A percentile compares a stretch with the other conserved stretches of the same genome.
These are phyloP conservation scores for Cheumatopsyche charites DNA, from an alignment of 1,140 invertebrate species.

Conservation along the genomic window DNA sequence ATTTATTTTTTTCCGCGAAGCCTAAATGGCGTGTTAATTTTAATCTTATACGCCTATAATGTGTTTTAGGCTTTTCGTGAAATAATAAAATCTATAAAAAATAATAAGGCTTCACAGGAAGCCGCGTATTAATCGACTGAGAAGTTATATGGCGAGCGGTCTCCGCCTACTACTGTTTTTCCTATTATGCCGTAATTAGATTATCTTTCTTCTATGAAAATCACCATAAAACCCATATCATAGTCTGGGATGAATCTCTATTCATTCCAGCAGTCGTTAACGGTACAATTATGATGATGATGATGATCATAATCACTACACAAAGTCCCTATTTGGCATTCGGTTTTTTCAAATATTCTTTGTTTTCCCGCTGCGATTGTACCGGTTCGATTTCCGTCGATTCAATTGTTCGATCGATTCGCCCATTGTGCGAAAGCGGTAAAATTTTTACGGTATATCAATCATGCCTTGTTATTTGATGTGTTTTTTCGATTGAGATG, in stretches of 20 bases:
- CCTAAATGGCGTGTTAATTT: slow-evolving; percentile 33
- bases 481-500: no score
- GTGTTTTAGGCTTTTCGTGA: slow-evolving; percentile 4
- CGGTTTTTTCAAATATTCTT: slow-evolving; percentile 16
- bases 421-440: neutral
- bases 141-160: neutral
- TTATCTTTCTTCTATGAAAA: slow-evolving; percentile 38
- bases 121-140: slow-evolving; percentile 30
- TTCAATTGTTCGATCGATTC: slow-evolving; percentile 16
- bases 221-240: slow-evolving; percentile 29
- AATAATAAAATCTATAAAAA: slow-evolving; percentile 1
- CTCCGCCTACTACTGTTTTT: slow-evolving; percentile 33
- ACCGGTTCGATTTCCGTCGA: slow-evolving; percentile 29
- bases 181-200: slow-evolving; percentile 40
- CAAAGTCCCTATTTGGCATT: slow-evolving; percentile 5
- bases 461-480: no score
- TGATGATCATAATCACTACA: neutral
- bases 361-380: neutral
- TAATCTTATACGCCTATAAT: slow-evolving; percentile 28
- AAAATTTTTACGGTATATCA: neutral
- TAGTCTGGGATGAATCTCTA: neutral
- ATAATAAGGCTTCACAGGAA: slow-evolving; percentile 18
- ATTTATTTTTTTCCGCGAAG: neutral
- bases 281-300: slow-evolving; percentile 5
- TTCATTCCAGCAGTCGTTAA: slow-evolving; percentile 36